Evolutionary conservation across 2,113 vertebrate species (phyloP).

Genomic region (Mus spicilegus): DNA sequence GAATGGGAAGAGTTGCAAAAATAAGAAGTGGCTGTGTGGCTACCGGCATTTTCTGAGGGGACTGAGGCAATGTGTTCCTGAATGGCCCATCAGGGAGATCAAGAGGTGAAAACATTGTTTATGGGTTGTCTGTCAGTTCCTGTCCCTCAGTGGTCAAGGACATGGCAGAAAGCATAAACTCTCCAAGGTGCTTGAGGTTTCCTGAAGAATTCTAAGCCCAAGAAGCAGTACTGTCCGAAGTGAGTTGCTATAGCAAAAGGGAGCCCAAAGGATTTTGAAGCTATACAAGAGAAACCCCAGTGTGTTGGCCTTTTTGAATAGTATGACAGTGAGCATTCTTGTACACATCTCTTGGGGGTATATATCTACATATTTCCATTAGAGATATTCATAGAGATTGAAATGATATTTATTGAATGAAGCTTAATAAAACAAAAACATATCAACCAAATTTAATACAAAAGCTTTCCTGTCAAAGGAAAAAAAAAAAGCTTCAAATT

Average conservation of each 20-base stretch:
- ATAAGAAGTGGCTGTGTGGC: background rate
- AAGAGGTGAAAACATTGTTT: background rate
- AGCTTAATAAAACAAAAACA: background rate
- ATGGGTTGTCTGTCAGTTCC: background rate
- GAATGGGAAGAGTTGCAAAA: background rate
- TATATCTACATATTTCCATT: background rate
- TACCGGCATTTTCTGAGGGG: background rate
- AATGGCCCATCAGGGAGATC: background rate
- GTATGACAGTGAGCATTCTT: background rate
- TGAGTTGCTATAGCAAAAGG: background rate
- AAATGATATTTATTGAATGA: background rate
- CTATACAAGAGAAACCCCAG: background rate
- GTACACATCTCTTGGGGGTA: background rate
- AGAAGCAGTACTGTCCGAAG: background rate
- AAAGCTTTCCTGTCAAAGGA: background rate
- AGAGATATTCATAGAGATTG: background rate
- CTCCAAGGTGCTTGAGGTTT: background rate
- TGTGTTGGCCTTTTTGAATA: background rate
- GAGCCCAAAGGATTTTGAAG: background rate
- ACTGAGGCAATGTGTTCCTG: background rate
- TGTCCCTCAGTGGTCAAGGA: background rate
- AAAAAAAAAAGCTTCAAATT: background rate
- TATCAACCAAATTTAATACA: constrained; percentile 2
- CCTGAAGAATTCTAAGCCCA: background rate
- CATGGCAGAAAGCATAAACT: background rate